A percentile compares a stretch with the other conserved stretches of the same genome.
phyloP scores from a whole-genome alignment of 1,140 invertebrate species.

The Cotesia typhae region DNA sequence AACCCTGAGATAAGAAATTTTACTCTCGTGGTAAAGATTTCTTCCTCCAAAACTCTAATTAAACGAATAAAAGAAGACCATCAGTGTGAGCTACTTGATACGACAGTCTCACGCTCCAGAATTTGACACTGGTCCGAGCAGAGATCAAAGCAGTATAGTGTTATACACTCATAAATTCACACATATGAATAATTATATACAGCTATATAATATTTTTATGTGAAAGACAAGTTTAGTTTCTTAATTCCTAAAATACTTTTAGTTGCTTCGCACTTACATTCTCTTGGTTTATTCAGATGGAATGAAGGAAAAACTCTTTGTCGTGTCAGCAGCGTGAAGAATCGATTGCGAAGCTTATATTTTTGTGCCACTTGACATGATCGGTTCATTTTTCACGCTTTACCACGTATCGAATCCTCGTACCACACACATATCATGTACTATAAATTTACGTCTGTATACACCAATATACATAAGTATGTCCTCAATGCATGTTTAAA shows the following conservation, averaged over 20 bases:
- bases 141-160: slow-evolving; percentile 52
- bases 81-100: slow-evolving; percentile 13
- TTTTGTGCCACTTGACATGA: slow-evolving; percentile 10
- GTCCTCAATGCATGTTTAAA: background rate
- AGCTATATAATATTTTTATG: background rate
- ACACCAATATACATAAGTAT: background rate
- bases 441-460: background rate
- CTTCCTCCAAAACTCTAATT: slow-evolving; percentile 38
- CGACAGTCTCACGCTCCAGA: slow-evolving; percentile 59
- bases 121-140: slow-evolving; percentile 58
- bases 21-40: slow-evolving; percentile 17
- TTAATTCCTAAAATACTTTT: background rate
- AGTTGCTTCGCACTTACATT: background rate
- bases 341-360: slow-evolving; percentile 25
- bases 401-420: background rate
- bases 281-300: background rate
- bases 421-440: background rate
- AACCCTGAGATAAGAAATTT: slow-evolving; percentile 27
- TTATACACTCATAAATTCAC: slow-evolving; percentile 40
- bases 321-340: slow-evolving; percentile 3
- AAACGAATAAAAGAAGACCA: slow-evolving; percentile 14
- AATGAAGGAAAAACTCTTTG: slow-evolving; percentile 15
- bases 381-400: slow-evolving; percentile 3
- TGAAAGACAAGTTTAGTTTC: slow-evolving; percentile 24
- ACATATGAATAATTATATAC: too few species aligned